phyloP scores from a whole-genome alignment of 2,113 vertebrate genomes.

The Danionella cerebrum region DNA sequence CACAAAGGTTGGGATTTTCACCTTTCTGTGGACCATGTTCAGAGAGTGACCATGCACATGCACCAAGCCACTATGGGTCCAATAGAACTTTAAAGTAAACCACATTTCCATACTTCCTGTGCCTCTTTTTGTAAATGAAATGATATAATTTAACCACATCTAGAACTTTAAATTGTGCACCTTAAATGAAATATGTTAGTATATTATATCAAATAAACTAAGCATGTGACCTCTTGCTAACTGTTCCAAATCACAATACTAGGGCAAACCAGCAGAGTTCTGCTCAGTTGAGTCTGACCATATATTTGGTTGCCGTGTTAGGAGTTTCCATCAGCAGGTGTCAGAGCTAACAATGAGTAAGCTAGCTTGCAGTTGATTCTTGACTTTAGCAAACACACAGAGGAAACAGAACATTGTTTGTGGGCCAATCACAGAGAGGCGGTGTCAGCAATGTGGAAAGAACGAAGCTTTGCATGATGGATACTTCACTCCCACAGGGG shows the following conservation, averaged over 20 bases:
- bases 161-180: too few species aligned
- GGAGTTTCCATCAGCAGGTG: neutral
- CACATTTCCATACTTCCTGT: too few species aligned
- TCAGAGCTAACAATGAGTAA: slow-evolving; percentile 11
- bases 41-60: too few species aligned
- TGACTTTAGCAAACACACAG: neutral
- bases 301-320: neutral
- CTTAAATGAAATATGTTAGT: too few species aligned
- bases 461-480: slow-evolving; percentile 39
- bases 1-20: too few species aligned
- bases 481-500: slow-evolving; percentile 38
- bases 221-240: neutral
- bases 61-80: too few species aligned
- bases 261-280: neutral
- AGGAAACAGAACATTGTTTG: slow-evolving; percentile 36
- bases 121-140: too few species aligned
- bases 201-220: too few species aligned
- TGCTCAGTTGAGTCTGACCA: neutral
- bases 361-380: slow-evolving; percentile 12
- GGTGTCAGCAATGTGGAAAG: slow-evolving; percentile 45
- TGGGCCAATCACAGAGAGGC: slow-evolving; percentile 39
- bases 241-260: neutral
- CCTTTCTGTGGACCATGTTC: too few species aligned
- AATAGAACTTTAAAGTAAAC: too few species aligned
- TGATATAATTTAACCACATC: too few species aligned